Evolutionary conservation across 2,888 invertebrate species (phyloP).

Genomic region (Harpalus rufipes): DNA sequence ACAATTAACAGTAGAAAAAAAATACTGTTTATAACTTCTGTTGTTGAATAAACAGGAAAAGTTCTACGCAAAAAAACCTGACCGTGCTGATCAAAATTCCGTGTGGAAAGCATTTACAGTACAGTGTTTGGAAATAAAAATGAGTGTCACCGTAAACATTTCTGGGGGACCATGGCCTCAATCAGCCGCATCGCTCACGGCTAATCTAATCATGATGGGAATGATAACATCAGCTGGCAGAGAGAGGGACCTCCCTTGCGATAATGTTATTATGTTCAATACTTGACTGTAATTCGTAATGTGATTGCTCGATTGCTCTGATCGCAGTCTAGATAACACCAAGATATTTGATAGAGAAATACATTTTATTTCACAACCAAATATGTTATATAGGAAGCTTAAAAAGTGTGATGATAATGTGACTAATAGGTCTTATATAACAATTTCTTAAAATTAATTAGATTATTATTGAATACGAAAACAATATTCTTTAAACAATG

Average conservation of each 20-base stretch:
- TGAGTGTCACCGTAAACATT: slow-evolving; percentile 17
- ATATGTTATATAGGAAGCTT: no score
- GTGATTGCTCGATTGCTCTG: slow-evolving; percentile 3
- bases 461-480: no score
- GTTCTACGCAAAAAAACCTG: background rate
- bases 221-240: slow-evolving; percentile 39
- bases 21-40: no score
- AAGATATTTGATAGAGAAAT: background rate
- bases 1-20: no score
- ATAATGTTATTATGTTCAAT: background rate
- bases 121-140: slow-evolving; percentile 1
- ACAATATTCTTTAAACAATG: no score
- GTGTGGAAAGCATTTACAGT: background rate
- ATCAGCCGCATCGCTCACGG: slow-evolving; percentile 36
- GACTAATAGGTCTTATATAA: no score
- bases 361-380: background rate
- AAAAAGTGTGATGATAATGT: no score
- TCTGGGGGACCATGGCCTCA: slow-evolving; percentile 58
- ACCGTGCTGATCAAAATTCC: slow-evolving; percentile 17
- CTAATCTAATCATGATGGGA: slow-evolving; percentile 57
- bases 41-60: no score
- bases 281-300: background rate
- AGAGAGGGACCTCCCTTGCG: background rate
- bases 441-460: no score
- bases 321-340: background rate